Percentiles rank a stretch among this genome's conserved stretches.
Evolutionary conservation across 2,797 vertebrate species (phyloP).

Genomic region (Sebastes taczanowskii): DNA sequence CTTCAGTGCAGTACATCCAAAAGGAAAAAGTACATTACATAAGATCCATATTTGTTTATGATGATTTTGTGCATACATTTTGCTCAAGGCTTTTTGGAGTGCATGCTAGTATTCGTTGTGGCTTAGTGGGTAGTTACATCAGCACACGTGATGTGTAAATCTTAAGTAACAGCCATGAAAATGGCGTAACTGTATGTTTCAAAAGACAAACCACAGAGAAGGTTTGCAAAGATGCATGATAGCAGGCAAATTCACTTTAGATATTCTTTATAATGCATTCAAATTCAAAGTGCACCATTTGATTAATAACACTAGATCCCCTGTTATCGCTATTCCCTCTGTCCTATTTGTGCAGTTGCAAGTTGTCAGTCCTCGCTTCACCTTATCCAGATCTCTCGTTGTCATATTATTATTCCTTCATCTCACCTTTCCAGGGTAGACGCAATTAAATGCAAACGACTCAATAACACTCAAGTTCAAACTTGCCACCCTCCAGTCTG

Average conservation of each 20-base stretch:
- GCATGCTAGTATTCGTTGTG: background rate
- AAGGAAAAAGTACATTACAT: background rate
- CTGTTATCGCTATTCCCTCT: background rate
- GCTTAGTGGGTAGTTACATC: background rate
- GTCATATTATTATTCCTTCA: background rate
- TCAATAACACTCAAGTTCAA: conserved; percentile 42
- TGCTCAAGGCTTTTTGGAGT: background rate
- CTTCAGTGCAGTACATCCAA: background rate
- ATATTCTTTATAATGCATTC: background rate
- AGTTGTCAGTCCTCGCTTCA: background rate
- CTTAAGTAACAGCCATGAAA: conserved; percentile 17
- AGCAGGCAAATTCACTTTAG: background rate
- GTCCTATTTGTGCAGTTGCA: background rate
- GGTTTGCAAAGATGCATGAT: background rate
- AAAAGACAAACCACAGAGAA: conserved; percentile 40
- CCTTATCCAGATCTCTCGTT: background rate
- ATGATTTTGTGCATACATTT: background rate
- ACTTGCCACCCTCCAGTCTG: conserved; percentile 31
- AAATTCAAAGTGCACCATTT: background rate
- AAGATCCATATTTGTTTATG: background rate
- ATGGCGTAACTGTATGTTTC: conserved; percentile 42
- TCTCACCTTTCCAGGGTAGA: background rate
- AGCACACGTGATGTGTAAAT: background rate
- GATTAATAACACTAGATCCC: background rate
- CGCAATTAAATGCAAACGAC: background rate